A percentile compares a stretch with the other conserved stretches of the same genome.
Evolutionary conservation across 1,140 invertebrate species (phyloP).

Genomic region (Apis florea): DNA sequence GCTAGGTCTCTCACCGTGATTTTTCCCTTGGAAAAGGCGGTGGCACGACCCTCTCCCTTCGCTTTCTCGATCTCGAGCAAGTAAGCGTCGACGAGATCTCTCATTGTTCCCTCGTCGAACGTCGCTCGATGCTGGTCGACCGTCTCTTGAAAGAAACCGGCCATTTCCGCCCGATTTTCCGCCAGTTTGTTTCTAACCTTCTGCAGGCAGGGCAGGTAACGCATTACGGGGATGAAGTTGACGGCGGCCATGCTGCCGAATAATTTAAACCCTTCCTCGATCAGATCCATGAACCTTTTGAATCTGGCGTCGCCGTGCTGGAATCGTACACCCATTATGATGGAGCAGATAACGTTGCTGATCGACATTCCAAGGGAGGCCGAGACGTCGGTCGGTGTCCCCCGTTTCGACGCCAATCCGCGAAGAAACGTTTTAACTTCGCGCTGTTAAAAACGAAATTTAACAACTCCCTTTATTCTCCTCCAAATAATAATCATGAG

Average conservation of each 20-base stretch:
- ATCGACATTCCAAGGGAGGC: slow-evolving; percentile 89
- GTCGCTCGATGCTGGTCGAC: slow-evolving; percentile 89
- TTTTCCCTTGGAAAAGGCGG: slow-evolving; percentile 89
- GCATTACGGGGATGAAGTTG: slow-evolving; percentile 87
- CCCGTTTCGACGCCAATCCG: slow-evolving; percentile 82
- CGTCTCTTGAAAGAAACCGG: slow-evolving; percentile 89
- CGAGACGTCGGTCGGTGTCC: slow-evolving; percentile 86
- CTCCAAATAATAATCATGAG: too few species aligned
- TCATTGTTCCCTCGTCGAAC: slow-evolving; percentile 87
- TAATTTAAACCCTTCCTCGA: slow-evolving; percentile 93
- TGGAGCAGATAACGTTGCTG: slow-evolving; percentile 94
- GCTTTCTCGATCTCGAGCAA: slow-evolving; percentile 91
- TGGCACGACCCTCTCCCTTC: slow-evolving; percentile 86
- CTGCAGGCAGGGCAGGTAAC: slow-evolving; percentile 88
- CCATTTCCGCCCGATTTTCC: slow-evolving; percentile 92
- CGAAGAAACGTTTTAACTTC: slow-evolving; percentile 89
- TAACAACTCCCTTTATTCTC: too few species aligned
- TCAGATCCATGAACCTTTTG: slow-evolving; percentile 88
- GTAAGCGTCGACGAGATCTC: slow-evolving; percentile 94
- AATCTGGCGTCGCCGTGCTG: slow-evolving; percentile 88
- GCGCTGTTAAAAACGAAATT: slow-evolving; percentile 80
- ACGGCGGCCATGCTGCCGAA: slow-evolving; percentile 85
- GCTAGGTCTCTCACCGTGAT: slow-evolving; percentile 85
- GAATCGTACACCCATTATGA: slow-evolving; percentile 94
- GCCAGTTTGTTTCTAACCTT: slow-evolving; percentile 87